phyloP scores from a whole-genome alignment of 2,888 invertebrate genomes.

The Pemphredon lugubris region DNA sequence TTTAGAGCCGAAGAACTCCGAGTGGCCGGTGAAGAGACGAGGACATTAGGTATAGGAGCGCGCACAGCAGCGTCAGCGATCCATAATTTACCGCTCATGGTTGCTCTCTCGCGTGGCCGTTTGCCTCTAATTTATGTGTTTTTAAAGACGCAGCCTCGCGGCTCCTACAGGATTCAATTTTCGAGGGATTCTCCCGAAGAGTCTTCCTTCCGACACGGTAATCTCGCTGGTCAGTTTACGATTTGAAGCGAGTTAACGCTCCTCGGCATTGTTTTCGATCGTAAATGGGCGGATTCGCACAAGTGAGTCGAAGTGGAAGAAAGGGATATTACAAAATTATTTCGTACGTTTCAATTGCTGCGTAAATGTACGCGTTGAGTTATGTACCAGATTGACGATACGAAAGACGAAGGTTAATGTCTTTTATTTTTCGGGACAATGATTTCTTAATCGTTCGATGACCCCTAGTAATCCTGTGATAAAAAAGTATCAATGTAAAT shows the following conservation, averaged over 20 bases:
- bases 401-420: no score
- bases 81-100: constrained; percentile 79
- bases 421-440: no score
- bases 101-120: constrained; percentile 72
- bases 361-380: no score
- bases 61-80: constrained; percentile 71
- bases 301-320: constrained; percentile 16
- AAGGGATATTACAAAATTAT: no score
- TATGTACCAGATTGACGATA: no score
- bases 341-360: no score
- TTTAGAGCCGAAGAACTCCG: constrained; percentile 3
- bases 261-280: constrained; percentile 24
- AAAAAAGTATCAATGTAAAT: no score
- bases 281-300: constrained; percentile 18
- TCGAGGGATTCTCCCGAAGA: constrained; percentile 57
- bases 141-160: constrained; percentile 75
- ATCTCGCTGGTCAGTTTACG: constrained; percentile 12
- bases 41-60: constrained; percentile 57
- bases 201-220: constrained; percentile 9
- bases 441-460: no score
- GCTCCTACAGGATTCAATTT: constrained; percentile 75
- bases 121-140: constrained; percentile 80
- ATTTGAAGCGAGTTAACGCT: background rate
- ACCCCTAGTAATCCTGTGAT: no score
- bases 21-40: constrained; percentile 36